Percentiles rank a stretch among this genome's conserved stretches.
Evolutionary conservation across 1,140 invertebrate species (phyloP).

Genomic region (Ips typographus): DNA sequence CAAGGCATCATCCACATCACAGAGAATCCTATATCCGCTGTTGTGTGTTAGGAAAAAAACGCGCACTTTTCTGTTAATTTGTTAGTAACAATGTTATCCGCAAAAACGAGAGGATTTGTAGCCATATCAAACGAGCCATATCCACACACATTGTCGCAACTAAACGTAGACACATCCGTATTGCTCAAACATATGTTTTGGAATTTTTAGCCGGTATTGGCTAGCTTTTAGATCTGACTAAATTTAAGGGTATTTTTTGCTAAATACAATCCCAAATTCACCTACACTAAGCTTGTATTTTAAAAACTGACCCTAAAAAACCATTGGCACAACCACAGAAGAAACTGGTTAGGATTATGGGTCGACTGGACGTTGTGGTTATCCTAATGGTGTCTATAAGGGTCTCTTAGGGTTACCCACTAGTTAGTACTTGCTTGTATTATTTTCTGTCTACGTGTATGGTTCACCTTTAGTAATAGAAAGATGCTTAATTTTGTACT

Average conservation of each 20-base stretch:
- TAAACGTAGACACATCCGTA: constrained; percentile 4
- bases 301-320: too few species aligned
- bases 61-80: neutral
- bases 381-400: neutral
- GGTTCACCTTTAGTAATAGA: constrained; percentile 5
- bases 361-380: too few species aligned
- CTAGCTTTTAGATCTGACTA: constrained; percentile 2
- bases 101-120: neutral
- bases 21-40: constrained; percentile 76
- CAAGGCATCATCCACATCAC: constrained; percentile 72
- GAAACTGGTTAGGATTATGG: too few species aligned
- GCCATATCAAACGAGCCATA: neutral
- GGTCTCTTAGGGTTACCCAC: too few species aligned
- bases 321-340: too few species aligned
- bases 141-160: neutral
- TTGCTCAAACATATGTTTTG: too few species aligned
- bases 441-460: too few species aligned
- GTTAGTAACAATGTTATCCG: neutral
- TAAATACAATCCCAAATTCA: too few species aligned
- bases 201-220: constrained; percentile 1
- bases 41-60: constrained; percentile 64
- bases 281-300: too few species aligned
- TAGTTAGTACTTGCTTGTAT: too few species aligned
- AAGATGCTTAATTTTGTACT: constrained; percentile 28
- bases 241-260: neutral